Evolutionary conservation across 2,797 vertebrate species (phyloP), one percentile per base, ranked within the genome.

Genomic region (Heterohyrax brucei): DNA sequence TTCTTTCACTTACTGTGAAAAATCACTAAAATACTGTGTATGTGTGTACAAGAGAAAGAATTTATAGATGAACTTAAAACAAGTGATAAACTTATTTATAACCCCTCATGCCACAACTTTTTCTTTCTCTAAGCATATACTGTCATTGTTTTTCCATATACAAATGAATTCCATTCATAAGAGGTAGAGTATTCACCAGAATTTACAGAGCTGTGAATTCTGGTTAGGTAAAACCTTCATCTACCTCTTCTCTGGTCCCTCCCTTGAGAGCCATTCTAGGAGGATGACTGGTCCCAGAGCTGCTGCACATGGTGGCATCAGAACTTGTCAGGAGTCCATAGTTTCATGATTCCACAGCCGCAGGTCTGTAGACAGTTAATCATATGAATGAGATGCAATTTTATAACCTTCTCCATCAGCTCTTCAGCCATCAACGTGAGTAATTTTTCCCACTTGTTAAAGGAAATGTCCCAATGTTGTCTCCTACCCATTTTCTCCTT

Each of bases 301-400:
- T 0, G 0, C 56, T 3, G 9, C 1, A 9, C 5, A 3, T 22
- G 8, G 19, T 5, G 13, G 62, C 24, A 10, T 22, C 21, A 24
- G 39, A 24, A 10, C 4, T 56, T 16, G 44, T n/a, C 46, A 19
- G 26, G 14, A 7, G 28, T 22, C 0, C 3, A 5, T 16, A 6
- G 5, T 48, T 50, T 26, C 18, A 10, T 26, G 0, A 24, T 64
- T 12, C 26, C 53, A 14, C n/a, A 14, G 1, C 26, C 3, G 0
- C 14, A 4, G 21, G 5, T 24, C 77, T 39, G 5, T 5, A 2
- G 18, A 26, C 39, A 46, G 0, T 13, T 72, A 1, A 19, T 6
- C 7, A 22, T 1, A 0, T 18, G 48, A 19, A 1, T 24, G 64
- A 72, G 76, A 87, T 14, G 0, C 6, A 6, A 7, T 12, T 18